Percentiles rank a stretch among this genome's conserved stretches.
Evolutionary conservation across 2,888 invertebrate species (phyloP).

Genomic region (Amiota mariae): DNA sequence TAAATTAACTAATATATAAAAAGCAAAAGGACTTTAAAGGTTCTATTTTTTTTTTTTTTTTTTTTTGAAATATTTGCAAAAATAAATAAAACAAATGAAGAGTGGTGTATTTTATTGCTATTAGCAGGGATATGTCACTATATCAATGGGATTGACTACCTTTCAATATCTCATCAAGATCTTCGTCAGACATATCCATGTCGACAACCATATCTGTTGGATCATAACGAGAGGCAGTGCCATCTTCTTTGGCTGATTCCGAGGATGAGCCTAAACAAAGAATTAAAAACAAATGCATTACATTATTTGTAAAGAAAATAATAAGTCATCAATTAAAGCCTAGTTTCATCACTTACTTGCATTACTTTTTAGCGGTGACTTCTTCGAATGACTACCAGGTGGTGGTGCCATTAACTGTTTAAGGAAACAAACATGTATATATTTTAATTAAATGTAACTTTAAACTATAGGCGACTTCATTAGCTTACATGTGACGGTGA

Average conservation of each 20-base stretch:
- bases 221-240: constrained; percentile 63
- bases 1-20: background rate
- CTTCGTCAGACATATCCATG: constrained; percentile 91
- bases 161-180: constrained; percentile 74
- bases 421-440: constrained; percentile 43
- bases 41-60: too few relatives aligned
- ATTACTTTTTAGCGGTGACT: constrained; percentile 67
- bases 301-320: background rate
- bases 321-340: background rate
- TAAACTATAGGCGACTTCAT: background rate
- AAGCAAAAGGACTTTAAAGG: background rate
- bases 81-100: constrained; percentile 3
- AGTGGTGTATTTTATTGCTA: background rate
- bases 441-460: background rate
- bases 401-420: constrained; percentile 59
- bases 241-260: constrained; percentile 66
- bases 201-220: constrained; percentile 85
- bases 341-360: constrained; percentile 59
- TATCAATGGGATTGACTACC: constrained; percentile 51
- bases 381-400: constrained; percentile 42
- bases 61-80: constrained; percentile 8
- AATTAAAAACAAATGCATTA: background rate
- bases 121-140: background rate
- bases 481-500: constrained; percentile 39
- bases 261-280: constrained; percentile 60